Evolutionary conservation across 2,888 invertebrate genomes (phyloP).

Genomic region (Venusia cambrica): DNA sequence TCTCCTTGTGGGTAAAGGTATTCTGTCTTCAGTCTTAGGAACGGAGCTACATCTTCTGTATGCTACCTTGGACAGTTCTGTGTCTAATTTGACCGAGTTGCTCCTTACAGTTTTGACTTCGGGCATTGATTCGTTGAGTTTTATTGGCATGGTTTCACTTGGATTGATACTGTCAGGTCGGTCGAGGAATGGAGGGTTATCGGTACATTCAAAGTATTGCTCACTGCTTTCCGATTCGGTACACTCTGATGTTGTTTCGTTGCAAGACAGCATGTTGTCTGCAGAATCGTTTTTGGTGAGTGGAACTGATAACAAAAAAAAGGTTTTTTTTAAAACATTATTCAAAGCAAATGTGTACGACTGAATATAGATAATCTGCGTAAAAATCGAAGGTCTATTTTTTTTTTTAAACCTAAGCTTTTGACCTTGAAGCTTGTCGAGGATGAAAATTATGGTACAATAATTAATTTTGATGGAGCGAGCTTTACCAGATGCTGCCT

Average conservation of each 20-base stretch:
- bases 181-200: conserved; percentile 57
- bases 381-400: too few relatives aligned
- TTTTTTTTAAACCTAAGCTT: too few relatives aligned
- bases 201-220: conserved; percentile 73
- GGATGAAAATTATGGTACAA: too few relatives aligned
- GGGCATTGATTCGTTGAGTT: conserved; percentile 51
- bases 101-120: conserved; percentile 50
- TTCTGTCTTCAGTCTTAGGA: conserved; percentile 64
- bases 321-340: too few relatives aligned
- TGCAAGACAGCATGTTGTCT: conserved; percentile 74
- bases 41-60: conserved; percentile 70
- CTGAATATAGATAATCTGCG: too few relatives aligned
- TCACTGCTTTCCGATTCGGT: conserved; percentile 78
- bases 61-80: conserved; percentile 64
- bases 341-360: too few relatives aligned
- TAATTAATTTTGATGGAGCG: too few relatives aligned
- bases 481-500: too few relatives aligned
- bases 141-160: conserved; percentile 47
- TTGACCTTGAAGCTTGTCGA: too few relatives aligned
- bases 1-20: conserved; percentile 56
- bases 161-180: conserved; percentile 52
- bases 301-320: conserved; percentile 50
- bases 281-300: conserved; percentile 73
- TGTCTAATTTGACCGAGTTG: conserved; percentile 58
- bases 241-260: conserved; percentile 76